Evolutionary conservation across 2,888 invertebrate species (phyloP).

Genomic region (Epinotia brunnichana): DNA sequence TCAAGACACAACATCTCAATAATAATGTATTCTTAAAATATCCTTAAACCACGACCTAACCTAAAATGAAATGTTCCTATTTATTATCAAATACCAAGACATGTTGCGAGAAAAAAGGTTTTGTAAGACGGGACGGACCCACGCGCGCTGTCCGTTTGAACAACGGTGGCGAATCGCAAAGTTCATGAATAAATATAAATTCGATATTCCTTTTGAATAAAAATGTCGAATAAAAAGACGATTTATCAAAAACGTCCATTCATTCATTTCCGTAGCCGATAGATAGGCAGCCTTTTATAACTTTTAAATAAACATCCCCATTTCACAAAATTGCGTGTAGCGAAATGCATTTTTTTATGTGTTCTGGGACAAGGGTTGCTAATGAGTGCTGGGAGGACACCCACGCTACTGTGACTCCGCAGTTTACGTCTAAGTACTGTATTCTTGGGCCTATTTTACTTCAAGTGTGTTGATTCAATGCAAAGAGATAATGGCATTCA

Average conservation of each 20-base stretch:
- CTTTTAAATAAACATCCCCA: constrained; percentile 80
- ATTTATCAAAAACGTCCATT: constrained; percentile 79
- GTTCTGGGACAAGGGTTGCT: constrained; percentile 75
- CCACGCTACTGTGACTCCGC: constrained; percentile 73
- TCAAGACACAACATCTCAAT: too few relatives aligned
- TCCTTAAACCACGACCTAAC: background rate
- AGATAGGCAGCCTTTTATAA: constrained; percentile 68
- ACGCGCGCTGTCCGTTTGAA: constrained; percentile 69
- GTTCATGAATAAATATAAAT: constrained; percentile 81
- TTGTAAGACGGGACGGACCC: constrained; percentile 65
- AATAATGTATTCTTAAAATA: background rate
- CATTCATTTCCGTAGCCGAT: constrained; percentile 60
- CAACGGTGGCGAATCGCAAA: constrained; percentile 81
- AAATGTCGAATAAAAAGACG: constrained; percentile 78
- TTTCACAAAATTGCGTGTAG: constrained; percentile 77
- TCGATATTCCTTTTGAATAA: constrained; percentile 79
- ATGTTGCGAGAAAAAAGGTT: constrained; percentile 45
- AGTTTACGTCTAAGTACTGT: constrained; percentile 50
- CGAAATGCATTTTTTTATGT: constrained; percentile 66
- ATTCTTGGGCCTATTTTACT: background rate
- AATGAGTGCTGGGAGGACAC: constrained; percentile 78
- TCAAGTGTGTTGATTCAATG: background rate
- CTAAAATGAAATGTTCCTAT: constrained; percentile 2
- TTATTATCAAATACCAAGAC: constrained; percentile 51
- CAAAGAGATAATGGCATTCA: background rate